Conservation (phyloP, 2,113 vertebrate genomes). For the Rhinoderma darwinii region DNA sequence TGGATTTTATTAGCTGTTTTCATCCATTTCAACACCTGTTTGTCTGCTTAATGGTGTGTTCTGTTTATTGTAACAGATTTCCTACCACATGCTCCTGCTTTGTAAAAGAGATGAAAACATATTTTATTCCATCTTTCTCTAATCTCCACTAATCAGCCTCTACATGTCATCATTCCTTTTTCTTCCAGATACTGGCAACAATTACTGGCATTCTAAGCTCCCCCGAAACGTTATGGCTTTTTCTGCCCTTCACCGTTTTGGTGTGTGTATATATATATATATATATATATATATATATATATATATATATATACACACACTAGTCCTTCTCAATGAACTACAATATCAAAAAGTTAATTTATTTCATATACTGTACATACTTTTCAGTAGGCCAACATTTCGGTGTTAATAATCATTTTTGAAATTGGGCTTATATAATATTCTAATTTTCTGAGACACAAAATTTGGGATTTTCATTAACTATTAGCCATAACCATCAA, state of each 20-base stretch:
- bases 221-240: background rate
- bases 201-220: background rate
- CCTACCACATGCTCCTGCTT: background rate
- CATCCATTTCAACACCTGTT: background rate
- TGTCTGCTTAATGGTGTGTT: background rate
- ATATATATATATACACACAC: no score
- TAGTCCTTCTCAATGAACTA: no score
- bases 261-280: no score
- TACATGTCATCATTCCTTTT: background rate
- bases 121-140: background rate
- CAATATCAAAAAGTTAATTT: no score
- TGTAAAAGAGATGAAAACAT: background rate
- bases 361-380: no score
- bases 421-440: no score
- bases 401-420: no score
- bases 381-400: no score
- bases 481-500: no score
- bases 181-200: background rate
- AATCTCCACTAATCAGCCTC: background rate
- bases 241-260: background rate
- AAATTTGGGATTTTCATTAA: no score
- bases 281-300: no score
- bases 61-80: background rate
- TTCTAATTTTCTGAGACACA: no score
- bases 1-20: background rate